phyloP scores from a whole-genome alignment of 2,113 vertebrate species.

The Etheostoma spectabile region DNA sequence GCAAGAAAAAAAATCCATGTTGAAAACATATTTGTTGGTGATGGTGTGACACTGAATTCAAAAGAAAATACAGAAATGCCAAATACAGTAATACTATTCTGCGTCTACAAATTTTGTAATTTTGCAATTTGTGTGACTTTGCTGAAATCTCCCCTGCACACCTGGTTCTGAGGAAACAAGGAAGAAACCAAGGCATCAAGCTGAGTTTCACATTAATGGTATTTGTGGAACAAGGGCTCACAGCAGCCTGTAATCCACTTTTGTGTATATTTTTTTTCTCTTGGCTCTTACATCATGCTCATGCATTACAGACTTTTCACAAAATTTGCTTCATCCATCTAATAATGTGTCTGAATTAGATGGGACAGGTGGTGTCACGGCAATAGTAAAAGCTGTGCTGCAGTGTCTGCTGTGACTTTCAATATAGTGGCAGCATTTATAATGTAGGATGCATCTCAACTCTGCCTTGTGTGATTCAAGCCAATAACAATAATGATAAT shows the following conservation, averaged over 20 bases:
- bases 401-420: slow-evolving; percentile 29
- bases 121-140: slow-evolving; percentile 10
- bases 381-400: slow-evolving; percentile 3
- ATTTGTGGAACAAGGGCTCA: slow-evolving; percentile 12
- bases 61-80: background rate
- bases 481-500: background rate
- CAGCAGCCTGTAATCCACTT: slow-evolving; percentile 30
- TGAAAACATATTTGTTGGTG: background rate
- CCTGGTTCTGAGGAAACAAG: slow-evolving; percentile 13
- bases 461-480: background rate
- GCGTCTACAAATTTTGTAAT: background rate
- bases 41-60: background rate
- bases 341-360: slow-evolving; percentile 40
- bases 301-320: slow-evolving; percentile 21
- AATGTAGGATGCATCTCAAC: background rate
- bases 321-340: slow-evolving; percentile 44
- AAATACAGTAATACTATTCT: background rate
- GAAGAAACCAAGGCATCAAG: slow-evolving; percentile 8
- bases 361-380: slow-evolving; percentile 4
- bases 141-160: slow-evolving; percentile 26
- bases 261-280: slow-evolving; percentile 4
- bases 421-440: background rate
- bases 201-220: slow-evolving; percentile 1
- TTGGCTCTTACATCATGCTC: slow-evolving; percentile 30
- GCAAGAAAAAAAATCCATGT: background rate